phyloP scores from a whole-genome alignment of 2,113 vertebrate genomes.

The Mastomys coucha region DNA sequence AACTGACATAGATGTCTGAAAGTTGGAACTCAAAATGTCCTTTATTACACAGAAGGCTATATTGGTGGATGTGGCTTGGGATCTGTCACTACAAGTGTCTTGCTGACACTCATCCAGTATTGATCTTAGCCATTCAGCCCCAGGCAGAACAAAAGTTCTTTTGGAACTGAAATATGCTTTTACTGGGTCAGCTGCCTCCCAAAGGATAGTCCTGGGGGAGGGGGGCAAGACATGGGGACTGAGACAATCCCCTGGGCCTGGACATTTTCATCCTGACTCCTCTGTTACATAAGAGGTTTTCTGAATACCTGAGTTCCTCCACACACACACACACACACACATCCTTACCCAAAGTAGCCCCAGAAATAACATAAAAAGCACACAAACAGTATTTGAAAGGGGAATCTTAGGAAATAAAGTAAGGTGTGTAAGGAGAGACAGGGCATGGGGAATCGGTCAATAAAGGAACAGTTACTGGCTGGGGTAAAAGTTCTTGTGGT shows the following conservation, averaged over 20 bases:
- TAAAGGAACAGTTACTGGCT: background rate
- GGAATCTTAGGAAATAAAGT: background rate
- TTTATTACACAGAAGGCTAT: slow-evolving; percentile 48
- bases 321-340: too few relatives aligned
- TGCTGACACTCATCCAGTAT: slow-evolving; percentile 45
- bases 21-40: background rate
- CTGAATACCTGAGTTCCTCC: background rate
- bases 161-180: background rate
- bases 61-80: slow-evolving; percentile 21
- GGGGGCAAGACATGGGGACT: background rate
- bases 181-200: background rate
- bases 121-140: slow-evolving; percentile 16
- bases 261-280: background rate
- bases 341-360: background rate
- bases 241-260: background rate
- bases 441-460: background rate
- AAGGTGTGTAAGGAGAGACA: background rate
- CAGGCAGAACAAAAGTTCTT: background rate
- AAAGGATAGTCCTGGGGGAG: background rate
- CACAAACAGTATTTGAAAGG: background rate
- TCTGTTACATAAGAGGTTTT: background rate
- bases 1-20: slow-evolving; percentile 16
- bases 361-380: background rate
- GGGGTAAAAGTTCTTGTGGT: background rate
- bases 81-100: slow-evolving; percentile 56